These are phyloP conservation scores for Synanthedon tipuliformis DNA, from an alignment of 2,888 invertebrate genomes.

Conservation along the genomic window DNA sequence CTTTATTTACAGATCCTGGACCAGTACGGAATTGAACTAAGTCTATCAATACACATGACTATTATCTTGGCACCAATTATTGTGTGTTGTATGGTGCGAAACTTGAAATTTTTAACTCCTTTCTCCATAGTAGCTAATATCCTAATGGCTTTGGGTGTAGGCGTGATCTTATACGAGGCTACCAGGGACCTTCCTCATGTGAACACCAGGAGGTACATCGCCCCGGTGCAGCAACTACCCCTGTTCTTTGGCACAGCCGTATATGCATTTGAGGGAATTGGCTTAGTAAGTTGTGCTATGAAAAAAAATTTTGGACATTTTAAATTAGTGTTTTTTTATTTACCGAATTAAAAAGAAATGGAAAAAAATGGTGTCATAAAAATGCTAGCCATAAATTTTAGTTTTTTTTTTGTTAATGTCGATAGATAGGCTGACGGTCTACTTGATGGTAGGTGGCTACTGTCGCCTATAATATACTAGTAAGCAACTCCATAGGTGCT, in stretches of 20 bases:
- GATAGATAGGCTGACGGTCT: too few relatives aligned
- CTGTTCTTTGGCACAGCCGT: slow-evolving; percentile 96
- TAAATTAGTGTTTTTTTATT: not conserved
- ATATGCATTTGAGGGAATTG: slow-evolving; percentile 97
- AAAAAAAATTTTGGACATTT: too few relatives aligned
- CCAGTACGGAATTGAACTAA: slow-evolving; percentile 71
- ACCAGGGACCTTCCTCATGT: slow-evolving; percentile 77
- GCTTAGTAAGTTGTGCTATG: slow-evolving; percentile 84
- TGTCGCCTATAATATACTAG: too few relatives aligned
- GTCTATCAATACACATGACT: slow-evolving; percentile 80
- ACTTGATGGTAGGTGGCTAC: too few relatives aligned
- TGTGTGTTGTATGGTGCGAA: slow-evolving; percentile 80
- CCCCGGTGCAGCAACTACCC: slow-evolving; percentile 75
- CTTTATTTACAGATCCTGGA: slow-evolving; percentile 72
- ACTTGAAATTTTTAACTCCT: slow-evolving; percentile 90
- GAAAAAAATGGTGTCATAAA: too few relatives aligned
- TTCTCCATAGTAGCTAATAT: slow-evolving; percentile 93
- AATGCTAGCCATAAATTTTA: too few relatives aligned
- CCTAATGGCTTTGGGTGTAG: slow-evolving; percentile 79
- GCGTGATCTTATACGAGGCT: slow-evolving; percentile 82
- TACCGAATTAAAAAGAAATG: too few relatives aligned
- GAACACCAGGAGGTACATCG: slow-evolving; percentile 70
- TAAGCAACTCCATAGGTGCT: too few relatives aligned
- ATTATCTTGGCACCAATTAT: slow-evolving; percentile 79
- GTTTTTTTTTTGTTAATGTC: too few relatives aligned